phyloP scores from a whole-genome alignment of 2,113 vertebrate genomes.

The Henicopernis longicauda region DNA sequence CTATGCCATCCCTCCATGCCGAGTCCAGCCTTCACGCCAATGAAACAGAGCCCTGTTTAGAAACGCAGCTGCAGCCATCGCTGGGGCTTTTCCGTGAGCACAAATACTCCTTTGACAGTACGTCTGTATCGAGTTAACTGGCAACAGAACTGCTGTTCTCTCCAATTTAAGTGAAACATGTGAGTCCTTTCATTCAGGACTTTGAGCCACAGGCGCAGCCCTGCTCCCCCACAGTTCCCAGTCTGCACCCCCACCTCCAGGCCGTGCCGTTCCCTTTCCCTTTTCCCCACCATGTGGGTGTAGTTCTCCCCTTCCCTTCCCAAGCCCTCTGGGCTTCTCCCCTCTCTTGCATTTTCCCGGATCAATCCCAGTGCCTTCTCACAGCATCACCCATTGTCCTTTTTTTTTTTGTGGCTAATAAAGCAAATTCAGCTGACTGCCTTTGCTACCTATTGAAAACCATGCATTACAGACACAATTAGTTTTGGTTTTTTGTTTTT shows the following conservation, averaged over 20 bases:
- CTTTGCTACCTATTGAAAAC: background rate
- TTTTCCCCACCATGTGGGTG: background rate
- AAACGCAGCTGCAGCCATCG: slow-evolving; percentile 14
- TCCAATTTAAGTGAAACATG: background rate
- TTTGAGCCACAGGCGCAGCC: background rate
- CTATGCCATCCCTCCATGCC: background rate
- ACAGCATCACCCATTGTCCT: background rate
- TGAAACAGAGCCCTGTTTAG: slow-evolving; percentile 42
- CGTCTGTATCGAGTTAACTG: background rate
- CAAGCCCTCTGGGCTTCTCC: background rate
- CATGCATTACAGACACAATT: background rate
- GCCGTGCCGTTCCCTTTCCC: background rate
- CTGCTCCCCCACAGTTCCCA: background rate
- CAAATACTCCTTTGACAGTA: slow-evolving; percentile 50
- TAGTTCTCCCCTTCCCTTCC: background rate
- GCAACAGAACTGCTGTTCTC: slow-evolving; percentile 4
- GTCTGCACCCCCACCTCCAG: background rate
- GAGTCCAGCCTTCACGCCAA: rapidly evolving
- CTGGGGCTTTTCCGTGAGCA: background rate
- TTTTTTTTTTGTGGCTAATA: background rate
- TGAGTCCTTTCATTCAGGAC: background rate
- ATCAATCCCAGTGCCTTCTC: background rate
- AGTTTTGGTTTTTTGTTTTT: background rate
- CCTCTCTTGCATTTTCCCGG: background rate
- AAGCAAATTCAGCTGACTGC: background rate